Evolutionary conservation across 2,113 vertebrate genomes (phyloP).

Genomic region (Ptychochromis oligacanthus): DNA sequence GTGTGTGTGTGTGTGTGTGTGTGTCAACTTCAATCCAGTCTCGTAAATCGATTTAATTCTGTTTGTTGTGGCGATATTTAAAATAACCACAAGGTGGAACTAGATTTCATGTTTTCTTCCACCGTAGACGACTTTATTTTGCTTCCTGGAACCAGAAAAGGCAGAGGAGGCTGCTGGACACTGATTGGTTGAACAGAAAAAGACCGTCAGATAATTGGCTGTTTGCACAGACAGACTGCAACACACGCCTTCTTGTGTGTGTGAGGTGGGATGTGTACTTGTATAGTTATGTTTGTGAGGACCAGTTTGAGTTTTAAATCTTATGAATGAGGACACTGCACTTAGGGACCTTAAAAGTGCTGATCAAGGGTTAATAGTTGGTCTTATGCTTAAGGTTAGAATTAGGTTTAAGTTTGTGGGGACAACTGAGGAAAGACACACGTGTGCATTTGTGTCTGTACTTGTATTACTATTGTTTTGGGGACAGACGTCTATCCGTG

Average conservation of each 20-base stretch:
- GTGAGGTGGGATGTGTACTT: background rate
- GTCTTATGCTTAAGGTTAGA: background rate
- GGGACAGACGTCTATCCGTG: background rate
- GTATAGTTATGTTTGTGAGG: background rate
- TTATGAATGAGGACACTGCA: background rate
- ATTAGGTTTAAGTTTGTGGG: background rate
- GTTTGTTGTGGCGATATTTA: background rate
- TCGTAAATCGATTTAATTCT: background rate
- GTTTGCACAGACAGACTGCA: background rate
- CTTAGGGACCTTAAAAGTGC: background rate
- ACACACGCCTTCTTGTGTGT: background rate
- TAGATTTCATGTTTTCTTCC: conserved; percentile 29
- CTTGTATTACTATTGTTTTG: background rate
- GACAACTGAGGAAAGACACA: background rate
- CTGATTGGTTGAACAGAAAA: conserved; percentile 48
- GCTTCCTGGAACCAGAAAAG: background rate
- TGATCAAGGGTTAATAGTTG: background rate
- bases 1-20: background rate
- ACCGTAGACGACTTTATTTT: background rate
- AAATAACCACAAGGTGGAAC: conserved; percentile 48
- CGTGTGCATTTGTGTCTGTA: background rate
- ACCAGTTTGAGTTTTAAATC: background rate
- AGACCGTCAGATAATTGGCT: conserved; percentile 25
- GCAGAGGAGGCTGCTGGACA: background rate
- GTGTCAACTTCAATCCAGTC: no score